phyloP scores from a whole-genome alignment of 2,113 vertebrate genomes.

The Psettodes erumei region DNA sequence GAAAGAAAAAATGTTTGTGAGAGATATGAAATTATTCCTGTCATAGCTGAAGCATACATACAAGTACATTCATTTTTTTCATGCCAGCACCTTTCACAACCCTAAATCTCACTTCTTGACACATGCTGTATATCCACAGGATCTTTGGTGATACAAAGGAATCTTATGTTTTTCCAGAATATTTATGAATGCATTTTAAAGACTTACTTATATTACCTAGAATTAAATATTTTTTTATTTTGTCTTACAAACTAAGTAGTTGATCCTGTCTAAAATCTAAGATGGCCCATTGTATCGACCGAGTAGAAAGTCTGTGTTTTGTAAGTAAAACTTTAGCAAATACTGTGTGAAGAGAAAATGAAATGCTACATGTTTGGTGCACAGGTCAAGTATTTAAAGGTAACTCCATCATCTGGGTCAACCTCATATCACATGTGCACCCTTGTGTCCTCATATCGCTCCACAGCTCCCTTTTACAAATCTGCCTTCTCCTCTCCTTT shows the following conservation, averaged over 20 bases:
- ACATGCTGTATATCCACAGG: neutral
- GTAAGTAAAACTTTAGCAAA: neutral
- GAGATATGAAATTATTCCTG: neutral
- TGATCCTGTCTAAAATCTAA: neutral
- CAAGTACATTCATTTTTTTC: neutral
- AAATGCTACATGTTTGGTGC: neutral
- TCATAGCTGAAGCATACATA: neutral
- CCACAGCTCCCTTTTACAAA: constrained; percentile 10
- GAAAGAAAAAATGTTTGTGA: neutral
- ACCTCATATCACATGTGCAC: neutral
- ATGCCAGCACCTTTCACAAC: no score
- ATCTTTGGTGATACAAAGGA: neutral
- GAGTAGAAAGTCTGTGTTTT: neutral
- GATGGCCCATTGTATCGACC: neutral
- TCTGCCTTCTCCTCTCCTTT: neutral
- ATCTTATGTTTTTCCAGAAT: neutral
- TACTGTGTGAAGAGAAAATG: neutral
- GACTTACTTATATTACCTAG: neutral
- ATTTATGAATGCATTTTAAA: neutral
- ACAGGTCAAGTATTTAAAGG: neutral
- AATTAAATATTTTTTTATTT: neutral
- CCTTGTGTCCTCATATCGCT: neutral
- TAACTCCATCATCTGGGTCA: neutral
- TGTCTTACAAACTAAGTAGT: neutral
- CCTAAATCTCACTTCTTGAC: neutral